phyloP scores from a whole-genome alignment of 1,140 invertebrate species.

The Trichonephila inaurata region DNA sequence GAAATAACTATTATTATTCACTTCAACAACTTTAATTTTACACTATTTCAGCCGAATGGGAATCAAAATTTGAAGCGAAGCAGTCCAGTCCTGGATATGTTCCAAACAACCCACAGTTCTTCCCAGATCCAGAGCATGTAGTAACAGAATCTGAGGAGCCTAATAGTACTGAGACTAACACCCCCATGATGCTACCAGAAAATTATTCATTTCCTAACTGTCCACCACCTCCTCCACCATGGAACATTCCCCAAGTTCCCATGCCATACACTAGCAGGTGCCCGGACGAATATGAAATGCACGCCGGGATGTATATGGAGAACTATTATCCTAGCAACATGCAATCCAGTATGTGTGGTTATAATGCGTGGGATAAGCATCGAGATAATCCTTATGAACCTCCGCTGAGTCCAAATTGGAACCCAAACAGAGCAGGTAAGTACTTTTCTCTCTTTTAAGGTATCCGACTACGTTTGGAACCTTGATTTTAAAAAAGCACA shows the following conservation, averaged over 20 bases:
- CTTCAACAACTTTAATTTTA: too few relatives aligned
- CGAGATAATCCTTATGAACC: neutral
- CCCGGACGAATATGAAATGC: neutral
- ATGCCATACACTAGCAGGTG: neutral
- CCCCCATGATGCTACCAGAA: neutral
- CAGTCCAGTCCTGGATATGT: neutral
- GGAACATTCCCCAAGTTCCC: neutral
- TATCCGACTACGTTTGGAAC: too few relatives aligned
- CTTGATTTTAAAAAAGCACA: too few relatives aligned
- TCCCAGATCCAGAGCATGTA: neutral
- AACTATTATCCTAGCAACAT: neutral
- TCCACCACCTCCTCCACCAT: neutral
- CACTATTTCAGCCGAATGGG: neutral
- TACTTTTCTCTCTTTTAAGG: neutral
- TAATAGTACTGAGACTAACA: neutral
- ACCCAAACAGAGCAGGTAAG: neutral
- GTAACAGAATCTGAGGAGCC: neutral
- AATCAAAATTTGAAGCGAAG: neutral
- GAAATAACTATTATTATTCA: too few relatives aligned
- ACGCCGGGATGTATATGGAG: neutral
- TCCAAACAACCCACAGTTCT: constrained; percentile 45
- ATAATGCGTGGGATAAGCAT: neutral
- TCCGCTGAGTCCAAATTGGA: neutral
- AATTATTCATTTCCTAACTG: neutral
- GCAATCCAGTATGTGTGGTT: neutral